These are phyloP conservation scores for Dorcus hopei DNA, from an alignment of 2,888 invertebrate genomes.

Conservation along the genomic window DNA sequence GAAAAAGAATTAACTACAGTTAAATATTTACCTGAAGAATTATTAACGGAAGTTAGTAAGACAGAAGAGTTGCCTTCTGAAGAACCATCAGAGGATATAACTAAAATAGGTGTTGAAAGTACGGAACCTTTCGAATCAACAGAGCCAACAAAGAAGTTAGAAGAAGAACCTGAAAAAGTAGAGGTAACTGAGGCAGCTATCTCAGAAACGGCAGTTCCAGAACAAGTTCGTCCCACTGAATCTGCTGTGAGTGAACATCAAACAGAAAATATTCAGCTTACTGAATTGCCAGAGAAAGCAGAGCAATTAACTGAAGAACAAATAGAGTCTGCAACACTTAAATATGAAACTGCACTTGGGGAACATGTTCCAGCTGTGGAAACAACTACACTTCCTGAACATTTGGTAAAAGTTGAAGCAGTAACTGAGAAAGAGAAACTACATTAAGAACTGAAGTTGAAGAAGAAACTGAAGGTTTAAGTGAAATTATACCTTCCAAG, in stretches of 20 bases:
- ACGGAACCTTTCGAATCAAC: conserved; percentile 15
- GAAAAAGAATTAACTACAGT: too few relatives aligned
- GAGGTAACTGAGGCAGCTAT: background rate
- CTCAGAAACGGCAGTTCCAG: conserved; percentile 1
- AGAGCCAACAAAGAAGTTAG: background rate
- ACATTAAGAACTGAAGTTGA: background rate
- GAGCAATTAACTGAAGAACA: background rate
- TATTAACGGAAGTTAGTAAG: background rate
- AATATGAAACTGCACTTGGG: background rate
- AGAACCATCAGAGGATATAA: conserved; percentile 3
- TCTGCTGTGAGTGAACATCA: conserved; percentile 10
- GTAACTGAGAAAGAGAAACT: background rate
- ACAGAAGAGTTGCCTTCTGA: background rate
- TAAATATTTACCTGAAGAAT: background rate
- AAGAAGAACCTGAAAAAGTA: conserved; percentile 3
- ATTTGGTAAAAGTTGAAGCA: background rate
- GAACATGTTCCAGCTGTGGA: too few relatives aligned
- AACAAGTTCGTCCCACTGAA: conserved; percentile 12
- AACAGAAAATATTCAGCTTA: conserved; percentile 15
- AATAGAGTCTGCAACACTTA: background rate
- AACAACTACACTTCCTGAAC: background rate
- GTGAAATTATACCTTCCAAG: background rate
- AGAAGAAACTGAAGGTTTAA: background rate
- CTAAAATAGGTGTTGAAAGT: conserved; percentile 10
- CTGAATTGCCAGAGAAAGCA: conserved; percentile 5